Evolutionary conservation across 2,113 vertebrate genomes (phyloP).

Genomic region (Oreochromis spilurus): DNA sequence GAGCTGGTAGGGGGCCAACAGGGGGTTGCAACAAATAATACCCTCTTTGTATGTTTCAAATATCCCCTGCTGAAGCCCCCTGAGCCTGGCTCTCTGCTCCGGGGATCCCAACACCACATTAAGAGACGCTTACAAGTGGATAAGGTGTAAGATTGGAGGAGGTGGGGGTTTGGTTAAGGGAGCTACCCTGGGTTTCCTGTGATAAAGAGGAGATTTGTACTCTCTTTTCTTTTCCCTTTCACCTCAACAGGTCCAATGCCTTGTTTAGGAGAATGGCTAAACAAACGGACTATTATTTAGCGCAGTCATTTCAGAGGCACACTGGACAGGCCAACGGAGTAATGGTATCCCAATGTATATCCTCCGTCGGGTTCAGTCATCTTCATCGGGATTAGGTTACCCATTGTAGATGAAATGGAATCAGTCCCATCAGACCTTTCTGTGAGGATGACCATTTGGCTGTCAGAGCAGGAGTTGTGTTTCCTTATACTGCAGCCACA

Average conservation of each 20-base stretch:
- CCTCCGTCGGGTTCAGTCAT: conserved; percentile 43
- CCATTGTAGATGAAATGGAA: conserved; percentile 58
- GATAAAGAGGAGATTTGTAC: conserved; percentile 24
- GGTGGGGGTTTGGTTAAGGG: conserved; percentile 13
- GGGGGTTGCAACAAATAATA: conserved; percentile 65
- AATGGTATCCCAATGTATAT: conserved; percentile 49
- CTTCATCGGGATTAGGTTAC: conserved; percentile 56
- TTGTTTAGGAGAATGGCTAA: conserved; percentile 22
- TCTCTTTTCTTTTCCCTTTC: conserved; percentile 3
- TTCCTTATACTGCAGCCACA: conserved; percentile 10
- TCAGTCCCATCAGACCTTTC: conserved; percentile 26
- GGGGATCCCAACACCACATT: conserved; percentile 64
- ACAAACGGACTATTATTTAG: conserved; percentile 61
- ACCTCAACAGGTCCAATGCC: conserved; percentile 18
- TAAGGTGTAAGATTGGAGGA: conserved; percentile 59
- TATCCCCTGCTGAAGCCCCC: conserved; percentile 50
- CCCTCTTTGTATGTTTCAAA: conserved; percentile 62
- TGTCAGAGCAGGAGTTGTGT: conserved; percentile 39
- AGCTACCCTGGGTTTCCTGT: conserved; percentile 15
- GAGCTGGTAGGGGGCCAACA: conserved; percentile 46
- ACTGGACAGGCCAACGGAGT: conserved; percentile 23
- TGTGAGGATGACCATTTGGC: conserved; percentile 44
- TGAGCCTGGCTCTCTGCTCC: conserved; percentile 26
- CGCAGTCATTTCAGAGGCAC: conserved; percentile 3
- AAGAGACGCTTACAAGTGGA: conserved; percentile 71